A percentile compares a stretch with the other conserved stretches of the same genome.
Evolutionary conservation across 2,797 vertebrate genomes (phyloP).

Genomic region (Oophaga sylvatica): DNA sequence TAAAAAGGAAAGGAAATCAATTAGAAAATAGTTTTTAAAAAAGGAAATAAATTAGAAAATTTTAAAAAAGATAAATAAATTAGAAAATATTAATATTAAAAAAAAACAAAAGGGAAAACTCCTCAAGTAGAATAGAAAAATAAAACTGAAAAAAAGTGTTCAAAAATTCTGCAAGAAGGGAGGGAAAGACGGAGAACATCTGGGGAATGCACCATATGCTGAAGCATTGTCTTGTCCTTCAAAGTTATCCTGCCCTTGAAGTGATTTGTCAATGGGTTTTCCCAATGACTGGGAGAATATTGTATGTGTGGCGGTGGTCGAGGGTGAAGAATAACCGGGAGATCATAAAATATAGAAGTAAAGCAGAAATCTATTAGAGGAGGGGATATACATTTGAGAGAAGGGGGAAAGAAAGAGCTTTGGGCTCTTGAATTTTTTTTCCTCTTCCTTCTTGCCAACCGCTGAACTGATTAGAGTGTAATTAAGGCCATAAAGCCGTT

Average conservation of each 20-base stretch:
- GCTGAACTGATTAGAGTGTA: constrained; percentile 98
- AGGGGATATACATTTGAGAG: background rate
- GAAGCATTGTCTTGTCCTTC: constrained; percentile 97
- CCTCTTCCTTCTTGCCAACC: constrained; percentile 78
- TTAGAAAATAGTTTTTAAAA: no score
- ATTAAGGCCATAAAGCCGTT: constrained; percentile 98
- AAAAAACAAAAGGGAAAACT: constrained; percentile 6
- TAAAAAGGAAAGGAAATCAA: background rate
- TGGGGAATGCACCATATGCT: constrained; percentile 94
- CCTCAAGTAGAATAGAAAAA: constrained; percentile 10
- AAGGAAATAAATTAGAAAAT: constrained; percentile 7
- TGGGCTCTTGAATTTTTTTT: constrained; percentile 59
- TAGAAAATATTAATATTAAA: background rate
- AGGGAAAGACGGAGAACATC: constrained; percentile 75
- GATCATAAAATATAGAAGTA: constrained; percentile 40
- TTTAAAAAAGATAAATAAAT: background rate
- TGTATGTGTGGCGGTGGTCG: constrained; percentile 65
- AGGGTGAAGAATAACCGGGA: constrained; percentile 64
- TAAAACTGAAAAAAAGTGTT: no score
- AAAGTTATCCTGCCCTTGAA: constrained; percentile 97
- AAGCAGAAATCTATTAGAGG: constrained; percentile 31
- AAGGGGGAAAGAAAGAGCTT: constrained; percentile 65
- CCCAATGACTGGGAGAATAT: constrained; percentile 76
- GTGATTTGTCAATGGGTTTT: constrained; percentile 89
- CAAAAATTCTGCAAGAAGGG: constrained; percentile 14